Evolutionary conservation across 1,140 invertebrate species (phyloP).

Genomic region (Lamellibrachia luymesi): DNA sequence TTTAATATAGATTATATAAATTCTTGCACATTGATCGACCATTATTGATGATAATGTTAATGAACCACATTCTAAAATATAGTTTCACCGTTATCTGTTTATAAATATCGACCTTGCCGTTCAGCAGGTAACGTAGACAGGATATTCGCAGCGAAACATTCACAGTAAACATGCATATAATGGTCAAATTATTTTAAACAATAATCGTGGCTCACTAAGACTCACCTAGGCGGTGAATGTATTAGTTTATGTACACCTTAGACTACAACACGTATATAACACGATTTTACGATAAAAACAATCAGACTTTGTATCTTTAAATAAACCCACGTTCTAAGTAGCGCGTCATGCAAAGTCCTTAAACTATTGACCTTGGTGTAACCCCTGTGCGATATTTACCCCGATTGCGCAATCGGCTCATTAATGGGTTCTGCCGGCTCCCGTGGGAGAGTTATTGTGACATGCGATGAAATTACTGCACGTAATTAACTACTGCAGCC

Average conservation of each 20-base stretch:
- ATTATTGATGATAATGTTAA: too few relatives aligned
- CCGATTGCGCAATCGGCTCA: not conserved
- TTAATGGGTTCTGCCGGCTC: not conserved
- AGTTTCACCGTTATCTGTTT: too few relatives aligned
- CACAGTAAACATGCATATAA: not conserved
- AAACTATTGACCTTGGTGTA: not conserved
- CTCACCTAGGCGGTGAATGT: not conserved
- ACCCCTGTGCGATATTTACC: not conserved
- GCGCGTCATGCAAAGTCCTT: not conserved
- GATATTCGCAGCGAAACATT: too few relatives aligned
- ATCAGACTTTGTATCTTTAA: not conserved
- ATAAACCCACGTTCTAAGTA: not conserved
- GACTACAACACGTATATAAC: not conserved
- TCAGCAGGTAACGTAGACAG: too few relatives aligned
- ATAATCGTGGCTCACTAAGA: not conserved
- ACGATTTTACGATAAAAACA: not conserved
- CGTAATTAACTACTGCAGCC: not conserved
- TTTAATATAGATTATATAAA: too few relatives aligned
- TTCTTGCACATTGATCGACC: too few relatives aligned
- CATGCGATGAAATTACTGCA: not conserved
- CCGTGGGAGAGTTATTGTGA: not conserved
- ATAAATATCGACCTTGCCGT: too few relatives aligned
- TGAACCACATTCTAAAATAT: too few relatives aligned
- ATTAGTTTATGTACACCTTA: not conserved
- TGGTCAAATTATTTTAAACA: too few relatives aligned